Evolutionary conservation across 1,140 invertebrate genomes (phyloP), one percentile per base, ranked within the genome.

Genomic region (Conus betulinus): DNA sequence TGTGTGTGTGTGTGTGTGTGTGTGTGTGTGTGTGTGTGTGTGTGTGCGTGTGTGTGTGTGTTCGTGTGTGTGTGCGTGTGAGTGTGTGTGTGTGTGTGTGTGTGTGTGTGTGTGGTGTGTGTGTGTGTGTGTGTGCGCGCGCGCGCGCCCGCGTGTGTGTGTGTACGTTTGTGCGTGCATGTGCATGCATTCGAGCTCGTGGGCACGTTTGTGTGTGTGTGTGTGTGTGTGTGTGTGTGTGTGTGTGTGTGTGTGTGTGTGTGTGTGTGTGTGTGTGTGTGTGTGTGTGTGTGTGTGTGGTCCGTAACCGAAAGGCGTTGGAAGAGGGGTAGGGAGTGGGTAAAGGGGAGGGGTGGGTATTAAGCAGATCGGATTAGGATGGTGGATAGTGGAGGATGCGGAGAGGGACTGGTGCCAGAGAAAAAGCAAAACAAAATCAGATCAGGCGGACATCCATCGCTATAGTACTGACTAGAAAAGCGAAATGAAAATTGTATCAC

Each of bases 1-100:
- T 83, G 81, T 83, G 81, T 83, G 81, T 83, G 53, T 20, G 57
- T 39, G 39, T 1, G 39, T 1, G 39, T 3, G 39, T 39, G 39
- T 3, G 25, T 53, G 81, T 83, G 81, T 83, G 81, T 83, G 81
- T 55, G 51, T 83, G 52, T 55, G 81, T 83, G 81, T 83, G 81
- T 83, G 81, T 83, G 81, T 83, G 53, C 3, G 57, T 39, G 39
- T 1, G 39, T 1, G 39, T 3, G 39, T 39, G 39, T 3, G 39
- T n/a, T n/a, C n/a, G 25, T 53, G 81, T 83, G 81, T 83, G 81
- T 83, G 81, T 55, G 51, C 55, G 52, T 55, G 81, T 83, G 81
- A 57, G 81, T 83, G 81, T 83, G 81, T 83, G 53, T 20, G 57
- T 39, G 39, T 1, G 39, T 1, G 39, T 3, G 39, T 39, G 39